Evolutionary conservation across 1,140 invertebrate genomes (phyloP), one percentile per base, ranked within the genome.

Genomic region (Apis laboriosa): DNA sequence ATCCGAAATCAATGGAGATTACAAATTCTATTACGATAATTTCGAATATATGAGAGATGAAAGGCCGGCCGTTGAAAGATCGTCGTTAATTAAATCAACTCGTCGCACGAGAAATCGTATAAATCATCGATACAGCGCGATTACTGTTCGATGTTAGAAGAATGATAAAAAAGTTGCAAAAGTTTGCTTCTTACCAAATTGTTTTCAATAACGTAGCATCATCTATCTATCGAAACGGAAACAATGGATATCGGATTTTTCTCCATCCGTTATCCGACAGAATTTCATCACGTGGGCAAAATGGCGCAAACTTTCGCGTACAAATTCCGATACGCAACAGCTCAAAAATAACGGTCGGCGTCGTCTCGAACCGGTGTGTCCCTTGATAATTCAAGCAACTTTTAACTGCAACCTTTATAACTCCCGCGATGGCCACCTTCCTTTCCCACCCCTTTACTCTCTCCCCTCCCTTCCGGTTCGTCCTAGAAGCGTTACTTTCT

Each of bases 391-490:
- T 92, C 92, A 88, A 83, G 85, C 88, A 93, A 93, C 89, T 93
- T 93, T 93, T 92, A 93, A 93, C 92, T 92, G 92, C 92, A 90
- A 89, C 89, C 90, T 92, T 93, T 92, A 92, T 90, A 91, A 89
- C 90, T 88, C 87, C 88, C 88, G 84, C 88, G 89, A 81, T 84
- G 76, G 84, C 68, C 77, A 86, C 85, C 83, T 74, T 78, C 58
- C 24, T 15, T 19, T 17, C 19, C 34, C 55, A 19, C 19, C 72
- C 56, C 70, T n/a, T 21, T 49, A 81, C 85, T 2, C 34, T 2
- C 34, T 34, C 34, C 72, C 66, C 77, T 28, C 68, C 63, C 80
- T 60, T 80, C 64, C 79, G 83, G 80, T 77, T 88, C 83, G 86
- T 90, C 89, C 85, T 87, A 90, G 90, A 86, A 89, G 88, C 92